Base-by-base conservation (phyloP, 2,113 vertebrate genomes). In the Nycticryphes semicollaris region DNA sequence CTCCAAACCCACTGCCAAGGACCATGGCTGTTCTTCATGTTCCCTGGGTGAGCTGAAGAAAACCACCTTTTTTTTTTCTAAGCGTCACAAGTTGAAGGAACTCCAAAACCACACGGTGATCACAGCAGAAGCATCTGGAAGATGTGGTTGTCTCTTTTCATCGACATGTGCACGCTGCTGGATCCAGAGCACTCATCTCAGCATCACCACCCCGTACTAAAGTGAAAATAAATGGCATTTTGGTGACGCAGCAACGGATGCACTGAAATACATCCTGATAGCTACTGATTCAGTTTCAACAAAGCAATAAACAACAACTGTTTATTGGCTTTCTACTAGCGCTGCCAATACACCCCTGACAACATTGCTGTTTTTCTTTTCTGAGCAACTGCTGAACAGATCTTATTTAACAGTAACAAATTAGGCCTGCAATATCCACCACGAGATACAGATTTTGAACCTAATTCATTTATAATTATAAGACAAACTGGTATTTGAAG, bases 251-350 rank as follows among this genome's bases (percentile, higher is more conserved):
- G 73, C 2, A 8, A 60, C 56, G 56, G 75, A 89, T 48, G 51
- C 78, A 67, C 57, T 63, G 59, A 90, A 95, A 92, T 37, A 76
- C 33, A 64, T 43, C 47, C 47, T 59, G 59, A 81, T 48, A 89
- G 31, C 67, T 83, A 84, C 68, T 75, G 88, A 96, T 60, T 95
- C 76, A 59, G 45, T 92, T 96, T 92, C 80, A 95, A 82, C 37
- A 95, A 90, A 82, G 43, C 48, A 84, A 68, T 72, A 87, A 94
- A 88, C 16, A 84, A 67, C 69, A 95, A 93, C 48, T 91, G 76
- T 72, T 92, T 91, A 96, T 31, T 87, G 95, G 88, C 83, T 87
- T 95, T 43, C 73, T 33, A 68, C 76, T 50, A 84, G 51, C 43
- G 83, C 60, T 86, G 72, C 82, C 92, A 96, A 86, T 67, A 80